Percentiles rank a stretch among this genome's conserved stretches.
Evolutionary conservation across 1,140 invertebrate genomes (phyloP).

Genomic region (Papilio polyxenes): DNA sequence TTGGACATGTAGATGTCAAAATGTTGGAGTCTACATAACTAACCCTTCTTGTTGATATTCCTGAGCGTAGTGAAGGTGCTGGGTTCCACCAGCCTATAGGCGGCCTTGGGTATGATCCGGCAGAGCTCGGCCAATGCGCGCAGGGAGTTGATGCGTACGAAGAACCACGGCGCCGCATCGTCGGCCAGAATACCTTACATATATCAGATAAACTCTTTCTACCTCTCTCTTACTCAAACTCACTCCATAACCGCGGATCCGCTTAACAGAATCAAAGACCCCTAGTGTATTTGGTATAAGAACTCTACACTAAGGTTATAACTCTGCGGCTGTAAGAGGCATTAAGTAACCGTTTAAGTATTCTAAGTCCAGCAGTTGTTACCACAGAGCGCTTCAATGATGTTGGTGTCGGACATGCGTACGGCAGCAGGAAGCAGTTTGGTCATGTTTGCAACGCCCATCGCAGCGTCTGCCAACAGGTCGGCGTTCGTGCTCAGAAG

Average conservation of each 20-base stretch:
- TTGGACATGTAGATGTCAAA: neutral
- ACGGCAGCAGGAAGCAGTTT: conserved; percentile 66
- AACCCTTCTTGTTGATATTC: conserved; percentile 72
- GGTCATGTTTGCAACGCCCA: conserved; percentile 75
- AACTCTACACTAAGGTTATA: no score
- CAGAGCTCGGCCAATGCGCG: conserved; percentile 67
- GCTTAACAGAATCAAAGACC: no score
- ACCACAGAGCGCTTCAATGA: conserved; percentile 72
- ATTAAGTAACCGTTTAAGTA: no score
- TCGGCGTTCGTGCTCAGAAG: conserved; percentile 65
- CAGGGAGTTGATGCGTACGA: conserved; percentile 67
- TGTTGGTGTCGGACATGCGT: conserved; percentile 71
- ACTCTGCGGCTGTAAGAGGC: no score
- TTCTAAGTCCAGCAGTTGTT: neutral
- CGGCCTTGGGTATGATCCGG: conserved; percentile 70
- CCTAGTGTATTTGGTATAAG: no score
- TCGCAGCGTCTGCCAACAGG: conserved; percentile 67
- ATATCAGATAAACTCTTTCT: neutral
- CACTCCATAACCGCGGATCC: no score
- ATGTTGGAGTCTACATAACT: conserved; percentile 38
- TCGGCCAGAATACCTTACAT: conserved; percentile 61
- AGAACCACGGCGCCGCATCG: conserved; percentile 68
- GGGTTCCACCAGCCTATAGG: conserved; percentile 64
- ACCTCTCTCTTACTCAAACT: neutral
- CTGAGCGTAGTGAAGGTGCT: conserved; percentile 65